Evolutionary conservation across 2,888 invertebrate genomes (phyloP), one percentile per base, ranked within the genome.

Genomic region (Ennomos erosarius): DNA sequence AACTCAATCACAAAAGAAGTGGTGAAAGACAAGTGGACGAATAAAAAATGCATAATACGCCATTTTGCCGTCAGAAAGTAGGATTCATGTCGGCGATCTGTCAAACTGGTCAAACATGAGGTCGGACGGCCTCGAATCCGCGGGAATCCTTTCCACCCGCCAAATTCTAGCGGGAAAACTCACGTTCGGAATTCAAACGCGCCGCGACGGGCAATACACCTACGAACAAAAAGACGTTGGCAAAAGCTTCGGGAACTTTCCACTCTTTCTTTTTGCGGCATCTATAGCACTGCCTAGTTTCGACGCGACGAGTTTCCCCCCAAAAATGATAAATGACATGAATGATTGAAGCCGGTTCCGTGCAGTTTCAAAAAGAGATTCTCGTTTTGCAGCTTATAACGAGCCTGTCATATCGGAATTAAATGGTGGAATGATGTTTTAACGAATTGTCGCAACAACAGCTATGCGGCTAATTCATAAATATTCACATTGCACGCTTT

Each of bases 71-170:
- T 84, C 84, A 85, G 85, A 87, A 84, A 87, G 87, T 85, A 84
- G 87, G 87, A 85, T 88, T 84, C 87, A 87, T 81, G 89, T 87
- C 84, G 84, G 82, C 88, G 85, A 88, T 89, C 90, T 91, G 92
- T 91, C 91, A 91, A 90, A 89, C 90, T 88, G 89, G 85, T 85
- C 90, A 87, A 90, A 91, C 87, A 84, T 80, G 84, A 83, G 84
- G 77, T 75, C 73, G 71, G 64, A 55, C 69, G 69, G 65, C 53
- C 62, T 43, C 48, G 49, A 38, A 45, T 52, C 46, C 58, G 48
- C 51, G 52, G 54, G 53, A 51, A 59, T 33, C 53, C 57, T 52
- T 45, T 52, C 59, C 55, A 53, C 49, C 55, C 55, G 58, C 12
- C 73, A 79, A 82, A 79, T 84, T 81, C 76, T 80, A 81, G 79